Percentiles rank a stretch among this genome's conserved stretches.
Conservation (phyloP, 2,113 vertebrate genomes). For the Aegotheles bennettii region DNA sequence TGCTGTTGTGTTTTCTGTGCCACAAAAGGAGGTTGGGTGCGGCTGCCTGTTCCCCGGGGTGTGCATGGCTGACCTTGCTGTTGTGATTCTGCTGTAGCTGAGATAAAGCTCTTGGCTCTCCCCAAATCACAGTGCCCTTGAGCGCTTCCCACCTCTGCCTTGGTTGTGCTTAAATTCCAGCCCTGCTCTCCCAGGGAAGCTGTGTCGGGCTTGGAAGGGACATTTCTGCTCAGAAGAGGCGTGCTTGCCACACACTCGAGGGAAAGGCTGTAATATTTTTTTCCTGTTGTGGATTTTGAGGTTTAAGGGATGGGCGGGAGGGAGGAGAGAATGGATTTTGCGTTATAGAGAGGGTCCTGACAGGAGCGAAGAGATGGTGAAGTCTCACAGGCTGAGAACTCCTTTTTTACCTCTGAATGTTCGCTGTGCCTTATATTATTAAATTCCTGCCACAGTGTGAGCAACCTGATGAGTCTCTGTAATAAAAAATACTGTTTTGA, state of each 20-base stretch:
- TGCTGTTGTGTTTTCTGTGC: conserved; percentile 64
- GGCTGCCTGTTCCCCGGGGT: neutral
- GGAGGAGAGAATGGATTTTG: conserved; percentile 7
- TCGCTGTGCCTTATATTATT: conserved; percentile 73
- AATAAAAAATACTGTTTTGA: conserved; percentile 76
- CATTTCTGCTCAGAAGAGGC: neutral
- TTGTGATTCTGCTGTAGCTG: neutral
- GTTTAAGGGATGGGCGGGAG: neutral
- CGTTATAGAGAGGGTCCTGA: neutral
- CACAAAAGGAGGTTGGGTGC: neutral
- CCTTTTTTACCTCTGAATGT: conserved; percentile 71
- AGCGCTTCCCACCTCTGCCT: neutral
- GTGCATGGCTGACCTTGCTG: neutral
- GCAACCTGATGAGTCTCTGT: conserved; percentile 65
- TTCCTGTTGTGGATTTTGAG: neutral
- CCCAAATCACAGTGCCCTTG: neutral
- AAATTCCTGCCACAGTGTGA: conserved; percentile 62
- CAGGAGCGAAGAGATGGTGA: conserved; percentile 50
- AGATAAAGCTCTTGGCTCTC: neutral
- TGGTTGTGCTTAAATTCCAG: neutral
- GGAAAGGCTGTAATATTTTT: neutral
- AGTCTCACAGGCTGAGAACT: conserved; percentile 84
- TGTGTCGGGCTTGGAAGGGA: neutral
- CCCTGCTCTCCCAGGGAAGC: neutral
- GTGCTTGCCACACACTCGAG: rapidly evolving